These are phyloP conservation scores for Drosophila setosimentum DNA, from an alignment of 2,888 invertebrate genomes.

Conservation along the genomic window DNA sequence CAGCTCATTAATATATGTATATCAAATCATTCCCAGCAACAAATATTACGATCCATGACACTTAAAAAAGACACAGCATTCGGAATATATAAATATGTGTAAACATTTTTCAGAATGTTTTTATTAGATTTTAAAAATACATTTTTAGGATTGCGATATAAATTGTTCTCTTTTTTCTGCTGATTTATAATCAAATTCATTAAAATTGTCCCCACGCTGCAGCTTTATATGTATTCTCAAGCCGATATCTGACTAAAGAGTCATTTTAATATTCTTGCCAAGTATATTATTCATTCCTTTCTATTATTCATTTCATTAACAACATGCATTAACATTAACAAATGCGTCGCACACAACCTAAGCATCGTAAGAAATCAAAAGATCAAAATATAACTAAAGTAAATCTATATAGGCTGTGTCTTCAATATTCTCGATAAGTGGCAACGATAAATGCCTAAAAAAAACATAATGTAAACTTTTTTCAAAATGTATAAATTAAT, in stretches of 20 bases:
- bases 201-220: constrained; percentile 13
- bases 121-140: constrained; percentile 56
- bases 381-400: constrained; percentile 42
- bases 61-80: constrained; percentile 30
- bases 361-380: constrained; percentile 54
- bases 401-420: not conserved
- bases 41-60: constrained; percentile 21
- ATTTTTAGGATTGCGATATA: constrained; percentile 13
- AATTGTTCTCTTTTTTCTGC: constrained; percentile 6
- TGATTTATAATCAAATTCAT: constrained; percentile 36
- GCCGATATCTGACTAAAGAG: constrained; percentile 10
- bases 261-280: constrained; percentile 11
- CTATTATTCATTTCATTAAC: constrained; percentile 3
- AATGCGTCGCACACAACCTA: constrained; percentile 61
- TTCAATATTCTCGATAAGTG: not conserved
- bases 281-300: constrained; percentile 3
- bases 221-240: not conserved
- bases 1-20: constrained; percentile 12
- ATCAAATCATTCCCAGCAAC: constrained; percentile 16
- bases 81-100: constrained; percentile 13
- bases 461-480: not conserved
- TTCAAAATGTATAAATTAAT: not conserved
- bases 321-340: too few relatives aligned
- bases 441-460: not conserved
- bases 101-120: constrained; percentile 17